A percentile compares a stretch with the other conserved stretches of the same genome.
Conservation (phyloP, 2,113 vertebrate genomes). For the Pavo muticus region DNA sequence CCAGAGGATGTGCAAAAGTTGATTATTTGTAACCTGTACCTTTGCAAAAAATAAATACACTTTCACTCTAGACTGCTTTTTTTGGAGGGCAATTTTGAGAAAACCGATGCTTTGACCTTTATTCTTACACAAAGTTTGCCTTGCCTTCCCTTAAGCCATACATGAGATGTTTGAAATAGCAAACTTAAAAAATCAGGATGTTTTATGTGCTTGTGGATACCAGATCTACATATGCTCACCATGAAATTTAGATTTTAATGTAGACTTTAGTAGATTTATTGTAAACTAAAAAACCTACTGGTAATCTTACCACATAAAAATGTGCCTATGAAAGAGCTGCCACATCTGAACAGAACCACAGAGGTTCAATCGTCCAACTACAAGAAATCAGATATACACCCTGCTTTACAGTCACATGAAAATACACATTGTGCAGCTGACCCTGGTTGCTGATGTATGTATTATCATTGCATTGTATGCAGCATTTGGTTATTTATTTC, state of each 20-base stretch:
- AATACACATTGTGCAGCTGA: not conserved
- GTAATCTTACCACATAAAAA: not conserved
- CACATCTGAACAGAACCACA: not conserved
- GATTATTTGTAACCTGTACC: not conserved
- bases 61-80: not conserved
- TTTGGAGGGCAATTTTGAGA: not conserved
- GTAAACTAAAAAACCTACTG: not conserved
- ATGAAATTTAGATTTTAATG: not conserved
- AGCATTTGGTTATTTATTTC: not conserved
- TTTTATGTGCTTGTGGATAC: not conserved
- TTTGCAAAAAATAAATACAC: not conserved
- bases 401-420: not conserved
- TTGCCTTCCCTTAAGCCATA: not conserved
- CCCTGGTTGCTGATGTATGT: not conserved
- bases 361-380: not conserved
- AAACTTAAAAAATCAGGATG: not conserved
- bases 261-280: not conserved
- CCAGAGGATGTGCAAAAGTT: not conserved
- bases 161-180: not conserved
- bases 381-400: not conserved
- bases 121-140: not conserved
- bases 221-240: not conserved
- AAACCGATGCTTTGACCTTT: not conserved
- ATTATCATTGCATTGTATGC: not conserved
- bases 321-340: not conserved